Conservation (phyloP, 2,888 invertebrate genomes). For the Agapostemon virescens region DNA sequence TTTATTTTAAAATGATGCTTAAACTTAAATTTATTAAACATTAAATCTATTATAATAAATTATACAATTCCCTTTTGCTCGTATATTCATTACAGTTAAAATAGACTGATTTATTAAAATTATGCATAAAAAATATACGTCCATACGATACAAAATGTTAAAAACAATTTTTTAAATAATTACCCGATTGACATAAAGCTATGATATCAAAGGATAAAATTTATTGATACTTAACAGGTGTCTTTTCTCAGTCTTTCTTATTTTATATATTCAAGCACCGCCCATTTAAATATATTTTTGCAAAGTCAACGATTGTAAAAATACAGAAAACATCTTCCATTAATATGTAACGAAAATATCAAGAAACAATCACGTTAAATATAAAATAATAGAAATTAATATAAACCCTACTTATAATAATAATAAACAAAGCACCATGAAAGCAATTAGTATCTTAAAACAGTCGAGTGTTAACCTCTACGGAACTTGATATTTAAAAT, state of each 20-base stretch:
- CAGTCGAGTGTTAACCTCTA: slow-evolving; percentile 56
- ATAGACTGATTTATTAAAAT: slow-evolving; percentile 1
- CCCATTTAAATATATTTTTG: slow-evolving; percentile 38
- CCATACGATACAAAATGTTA: background rate
- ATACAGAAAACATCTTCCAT: background rate
- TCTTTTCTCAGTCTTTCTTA: slow-evolving; percentile 14
- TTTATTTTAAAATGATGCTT: background rate
- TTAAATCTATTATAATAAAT: background rate
- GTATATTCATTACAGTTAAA: background rate
- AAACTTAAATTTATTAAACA: background rate
- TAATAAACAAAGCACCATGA: slow-evolving; percentile 69
- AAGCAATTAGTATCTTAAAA: slow-evolving; percentile 54
- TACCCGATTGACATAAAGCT: background rate
- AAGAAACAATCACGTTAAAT: background rate
- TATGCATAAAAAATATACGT: background rate
- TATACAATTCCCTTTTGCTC: background rate
- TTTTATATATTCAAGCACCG: slow-evolving; percentile 34
- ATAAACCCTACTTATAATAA: slow-evolving; percentile 49
- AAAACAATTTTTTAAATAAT: background rate
- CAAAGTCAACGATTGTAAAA: background rate
- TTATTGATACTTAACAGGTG: slow-evolving; percentile 40
- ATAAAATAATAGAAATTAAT: slow-evolving; percentile 14
- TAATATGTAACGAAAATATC: background rate
- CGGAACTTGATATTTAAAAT: slow-evolving; percentile 19
- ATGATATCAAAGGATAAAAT: background rate